A percentile compares a stretch with the other conserved stretches of the same genome.
phyloP scores from a whole-genome alignment of 92 coral and sea anemone genomes.

The Epizoanthus ramosus region DNA sequence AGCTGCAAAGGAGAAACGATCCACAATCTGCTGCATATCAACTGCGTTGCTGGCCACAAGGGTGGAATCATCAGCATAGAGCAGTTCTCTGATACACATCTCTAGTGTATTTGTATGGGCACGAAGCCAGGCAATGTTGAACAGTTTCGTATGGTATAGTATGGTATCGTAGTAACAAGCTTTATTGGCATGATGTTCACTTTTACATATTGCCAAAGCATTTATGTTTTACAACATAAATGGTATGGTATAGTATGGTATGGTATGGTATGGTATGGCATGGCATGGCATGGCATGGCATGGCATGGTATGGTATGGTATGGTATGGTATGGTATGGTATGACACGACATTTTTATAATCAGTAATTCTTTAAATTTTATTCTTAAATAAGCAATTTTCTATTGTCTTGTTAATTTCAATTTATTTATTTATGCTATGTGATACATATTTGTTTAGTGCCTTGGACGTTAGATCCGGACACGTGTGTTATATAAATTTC shows the following conservation, averaged over 20 bases:
- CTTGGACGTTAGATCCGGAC: no score
- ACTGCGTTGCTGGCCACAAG: conserved; percentile 24
- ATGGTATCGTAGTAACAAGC: no score
- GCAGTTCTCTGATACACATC: conserved; percentile 9
- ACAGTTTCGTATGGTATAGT: neutral
- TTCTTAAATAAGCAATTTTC: no score
- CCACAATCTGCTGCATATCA: conserved; percentile 35
- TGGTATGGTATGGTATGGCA: neutral
- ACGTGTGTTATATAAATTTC: no score
- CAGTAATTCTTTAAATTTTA: no score
- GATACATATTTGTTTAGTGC: no score
- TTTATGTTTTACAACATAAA: neutral
- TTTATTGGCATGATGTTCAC: no score
- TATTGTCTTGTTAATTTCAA: no score
- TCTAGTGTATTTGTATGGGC: conserved; percentile 32
- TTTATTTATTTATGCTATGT: no score
- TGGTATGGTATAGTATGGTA: neutral
- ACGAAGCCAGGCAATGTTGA: conserved; percentile 30
- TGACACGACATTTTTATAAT: neutral
- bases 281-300: neutral
- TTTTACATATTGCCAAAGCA: no score
- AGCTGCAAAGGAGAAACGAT: conserved; percentile 33
- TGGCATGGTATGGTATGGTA: neutral
- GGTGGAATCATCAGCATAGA: conserved; percentile 32
- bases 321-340: neutral